Base-by-base conservation (phyloP, 2,888 invertebrate species). In the Spodoptera littoralis region DNA sequence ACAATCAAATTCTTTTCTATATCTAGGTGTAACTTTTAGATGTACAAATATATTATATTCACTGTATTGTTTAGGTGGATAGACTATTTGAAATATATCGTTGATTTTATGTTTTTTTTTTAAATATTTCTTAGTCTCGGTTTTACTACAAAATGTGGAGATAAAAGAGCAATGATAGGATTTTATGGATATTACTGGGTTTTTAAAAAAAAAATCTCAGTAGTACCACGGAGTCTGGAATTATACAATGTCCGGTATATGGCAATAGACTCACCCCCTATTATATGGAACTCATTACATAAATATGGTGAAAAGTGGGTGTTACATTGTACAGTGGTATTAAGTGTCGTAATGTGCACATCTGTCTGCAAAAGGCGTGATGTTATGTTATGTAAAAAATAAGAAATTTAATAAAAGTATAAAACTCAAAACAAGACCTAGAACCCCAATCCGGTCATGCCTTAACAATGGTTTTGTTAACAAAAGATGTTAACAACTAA, bases 1-100 rank as follows among this genome's bases (percentile, higher is more conserved):
- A 84, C 84, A 46, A 76, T 83, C 71, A 79, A 83, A 80, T 79
- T 79, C 73, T 80, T 78, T 81, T 74, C 70, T 76, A 77, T 62
- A 64, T 46, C 60, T 79, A 77, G 74, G 22, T 70, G 57, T 76
- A 69, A 76, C 44, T 44, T 48, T 64, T 71, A 72, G 69, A 76
- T 63, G 64, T 78, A 76, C 65, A 64, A 79, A 62, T 47, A 51
- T 65, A 64, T 65, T 11, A 61, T 71, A 74, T 67, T 64, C 68
- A 55, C 45, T 59, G n/a, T 70, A 65, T 59, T 57, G 50, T 57
- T 63, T 65, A 60, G 44, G 18, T 57, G n/a, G 27, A 58, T 65
- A 65, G 36, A 11, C 13, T 8, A 42, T 42, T 53, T 44, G 30
- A 13, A 41, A 44, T 54, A 41, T 1, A 9, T 11, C 44, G 22